phyloP scores from a whole-genome alignment of 1,140 invertebrate species.

The Trichonephila clavata region DNA sequence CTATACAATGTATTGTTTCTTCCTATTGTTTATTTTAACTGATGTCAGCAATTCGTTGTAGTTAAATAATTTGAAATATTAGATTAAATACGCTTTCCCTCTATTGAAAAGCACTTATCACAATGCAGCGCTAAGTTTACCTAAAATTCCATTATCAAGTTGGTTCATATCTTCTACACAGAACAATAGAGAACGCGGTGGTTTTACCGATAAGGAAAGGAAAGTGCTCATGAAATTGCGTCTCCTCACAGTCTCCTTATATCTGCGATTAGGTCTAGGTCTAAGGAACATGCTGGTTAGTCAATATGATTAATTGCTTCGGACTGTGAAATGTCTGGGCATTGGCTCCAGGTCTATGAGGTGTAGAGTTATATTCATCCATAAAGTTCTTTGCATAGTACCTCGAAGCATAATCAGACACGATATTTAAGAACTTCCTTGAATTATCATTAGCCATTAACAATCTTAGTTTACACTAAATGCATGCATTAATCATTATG shows the following conservation, averaged over 20 bases:
- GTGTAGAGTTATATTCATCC: not conserved
- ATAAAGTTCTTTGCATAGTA: not conserved
- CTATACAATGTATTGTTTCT: too few species aligned
- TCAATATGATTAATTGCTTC: not conserved
- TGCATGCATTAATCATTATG: not conserved
- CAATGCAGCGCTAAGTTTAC: too few species aligned
- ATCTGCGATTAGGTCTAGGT: not conserved
- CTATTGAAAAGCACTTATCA: too few species aligned
- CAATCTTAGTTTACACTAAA: not conserved
- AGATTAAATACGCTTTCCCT: too few species aligned
- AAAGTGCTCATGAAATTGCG: not conserved
- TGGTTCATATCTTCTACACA: too few species aligned
- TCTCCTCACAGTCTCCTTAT: not conserved
- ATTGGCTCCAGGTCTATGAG: not conserved
- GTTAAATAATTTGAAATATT: too few species aligned
- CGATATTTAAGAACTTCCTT: not conserved
- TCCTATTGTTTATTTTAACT: too few species aligned
- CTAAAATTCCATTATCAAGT: too few species aligned
- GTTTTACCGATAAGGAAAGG: not conserved
- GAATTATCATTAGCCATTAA: not conserved
- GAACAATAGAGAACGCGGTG: not conserved
- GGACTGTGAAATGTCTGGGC: not conserved
- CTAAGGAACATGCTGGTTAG: not conserved
- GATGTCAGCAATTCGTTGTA: too few species aligned
- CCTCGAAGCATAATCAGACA: not conserved